Evolutionary conservation across 2,113 vertebrate species (phyloP).

Genomic region (Megaptera novaeangliae): DNA sequence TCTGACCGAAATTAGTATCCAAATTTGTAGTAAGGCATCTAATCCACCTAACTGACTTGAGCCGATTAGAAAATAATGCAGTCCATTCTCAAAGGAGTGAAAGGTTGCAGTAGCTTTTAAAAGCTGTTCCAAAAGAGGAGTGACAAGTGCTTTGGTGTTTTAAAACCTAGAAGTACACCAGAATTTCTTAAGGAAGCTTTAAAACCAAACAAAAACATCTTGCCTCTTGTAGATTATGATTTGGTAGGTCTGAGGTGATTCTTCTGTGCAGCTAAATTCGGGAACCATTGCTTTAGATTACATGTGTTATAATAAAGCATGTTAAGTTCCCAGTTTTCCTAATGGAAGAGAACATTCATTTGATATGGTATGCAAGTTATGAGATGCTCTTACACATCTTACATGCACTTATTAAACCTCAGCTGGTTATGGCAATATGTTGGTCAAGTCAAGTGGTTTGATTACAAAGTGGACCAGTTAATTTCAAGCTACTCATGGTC

Average conservation of each 20-base stretch:
- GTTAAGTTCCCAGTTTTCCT: background rate
- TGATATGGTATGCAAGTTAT: background rate
- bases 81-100: background rate
- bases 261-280: background rate
- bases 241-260: background rate
- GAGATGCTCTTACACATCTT: background rate
- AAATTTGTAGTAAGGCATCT: background rate
- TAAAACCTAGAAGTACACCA: background rate
- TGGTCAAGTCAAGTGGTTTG: background rate
- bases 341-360: background rate
- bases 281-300: background rate
- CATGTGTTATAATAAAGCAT: background rate
- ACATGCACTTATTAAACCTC: background rate
- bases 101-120: background rate
- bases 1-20: background rate
- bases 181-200: background rate
- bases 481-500: background rate
- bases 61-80: background rate
- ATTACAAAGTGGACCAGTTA: background rate
- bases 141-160: background rate
- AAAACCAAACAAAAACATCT: background rate
- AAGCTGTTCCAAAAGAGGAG: background rate
- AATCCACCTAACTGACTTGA: background rate
- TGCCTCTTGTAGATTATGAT: background rate
- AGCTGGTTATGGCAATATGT: background rate